Percentiles rank a stretch among this genome's conserved stretches.
Evolutionary conservation across 35 echinoderm and acorn worm species (phyloP).

Genomic region (Holothuria glaberrima): DNA sequence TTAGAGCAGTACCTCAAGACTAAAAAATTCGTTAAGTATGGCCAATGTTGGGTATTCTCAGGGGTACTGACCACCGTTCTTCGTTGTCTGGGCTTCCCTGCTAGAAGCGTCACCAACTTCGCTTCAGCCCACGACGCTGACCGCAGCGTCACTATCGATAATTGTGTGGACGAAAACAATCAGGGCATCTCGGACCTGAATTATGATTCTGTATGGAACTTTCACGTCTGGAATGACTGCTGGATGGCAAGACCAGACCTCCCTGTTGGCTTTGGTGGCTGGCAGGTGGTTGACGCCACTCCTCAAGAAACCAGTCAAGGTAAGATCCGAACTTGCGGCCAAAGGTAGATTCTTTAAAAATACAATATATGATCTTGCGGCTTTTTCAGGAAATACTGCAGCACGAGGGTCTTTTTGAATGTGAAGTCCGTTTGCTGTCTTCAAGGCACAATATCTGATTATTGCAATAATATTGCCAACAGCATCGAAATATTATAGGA

Average conservation of each 20-base stretch:
- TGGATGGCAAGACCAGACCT: constrained; percentile 88
- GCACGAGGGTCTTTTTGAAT: too few relatives aligned
- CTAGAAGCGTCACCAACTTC: constrained; percentile 81
- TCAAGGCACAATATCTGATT: too few relatives aligned
- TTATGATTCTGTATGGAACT: constrained; percentile 63
- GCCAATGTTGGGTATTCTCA: constrained; percentile 91
- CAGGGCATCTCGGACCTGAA: neutral
- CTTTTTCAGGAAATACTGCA: too few relatives aligned
- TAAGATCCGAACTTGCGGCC: too few relatives aligned
- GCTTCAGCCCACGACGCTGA: constrained; percentile 94
- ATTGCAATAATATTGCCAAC: too few relatives aligned
- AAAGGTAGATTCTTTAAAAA: too few relatives aligned
- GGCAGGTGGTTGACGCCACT: constrained; percentile 88
- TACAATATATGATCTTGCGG: too few relatives aligned
- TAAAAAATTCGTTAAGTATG: constrained; percentile 70
- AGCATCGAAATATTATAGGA: too few relatives aligned
- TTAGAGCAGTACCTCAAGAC: constrained; percentile 61
- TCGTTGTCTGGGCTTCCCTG: constrained; percentile 84
- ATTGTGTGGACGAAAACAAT: constrained; percentile 31
- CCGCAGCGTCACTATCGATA: constrained; percentile 76
- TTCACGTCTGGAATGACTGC: constrained; percentile 87
- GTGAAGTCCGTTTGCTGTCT: too few relatives aligned
- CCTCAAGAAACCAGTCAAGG: too few relatives aligned
- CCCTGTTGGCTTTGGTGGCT: constrained; percentile 76
- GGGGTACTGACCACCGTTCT: constrained; percentile 78